These are phyloP conservation scores for Galerucella nymphaeae DNA, from an alignment of 2,888 invertebrate genomes.

Conservation along the genomic window DNA sequence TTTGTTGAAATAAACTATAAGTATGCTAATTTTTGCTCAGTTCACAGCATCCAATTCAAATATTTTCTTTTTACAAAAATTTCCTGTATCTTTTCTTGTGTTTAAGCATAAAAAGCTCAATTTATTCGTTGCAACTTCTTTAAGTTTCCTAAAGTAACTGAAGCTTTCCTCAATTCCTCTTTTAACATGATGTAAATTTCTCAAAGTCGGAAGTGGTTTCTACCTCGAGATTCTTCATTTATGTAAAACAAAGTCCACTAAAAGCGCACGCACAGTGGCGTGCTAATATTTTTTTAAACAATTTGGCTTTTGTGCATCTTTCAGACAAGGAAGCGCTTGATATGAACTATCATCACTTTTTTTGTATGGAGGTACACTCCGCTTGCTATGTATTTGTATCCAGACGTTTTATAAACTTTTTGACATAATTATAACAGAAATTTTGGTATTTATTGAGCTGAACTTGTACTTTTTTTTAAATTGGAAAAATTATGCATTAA, in stretches of 20 bases:
- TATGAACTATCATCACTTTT: too few relatives aligned
- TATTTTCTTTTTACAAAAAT: constrained; percentile 5
- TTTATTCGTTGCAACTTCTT: constrained; percentile 35
- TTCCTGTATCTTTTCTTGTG: constrained; percentile 11
- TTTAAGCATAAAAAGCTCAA: constrained; percentile 24
- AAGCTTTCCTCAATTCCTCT: constrained; percentile 36
- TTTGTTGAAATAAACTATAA: too few relatives aligned
- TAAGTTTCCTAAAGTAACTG: constrained; percentile 31
- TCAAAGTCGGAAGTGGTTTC: constrained; percentile 43
- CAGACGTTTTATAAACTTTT: too few relatives aligned
- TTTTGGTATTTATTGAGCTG: too few relatives aligned
- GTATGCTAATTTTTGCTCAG: not conserved
- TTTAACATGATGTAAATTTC: constrained; percentile 39
- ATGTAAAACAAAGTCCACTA: constrained; percentile 45
- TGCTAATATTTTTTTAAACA: not conserved
- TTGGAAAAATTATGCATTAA: too few relatives aligned
- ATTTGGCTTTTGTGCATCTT: not conserved
- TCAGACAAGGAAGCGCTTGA: too few relatives aligned
- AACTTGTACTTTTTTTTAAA: too few relatives aligned
- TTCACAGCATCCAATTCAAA: constrained; percentile 1
- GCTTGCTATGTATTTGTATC: too few relatives aligned
- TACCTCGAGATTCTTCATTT: constrained; percentile 39
- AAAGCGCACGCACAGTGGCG: constrained; percentile 40
- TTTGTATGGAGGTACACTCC: too few relatives aligned
- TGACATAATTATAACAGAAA: too few relatives aligned